These are phyloP conservation scores for Conus canariensis DNA, from an alignment of 2,888 invertebrate species.

Conservation along the genomic window DNA sequence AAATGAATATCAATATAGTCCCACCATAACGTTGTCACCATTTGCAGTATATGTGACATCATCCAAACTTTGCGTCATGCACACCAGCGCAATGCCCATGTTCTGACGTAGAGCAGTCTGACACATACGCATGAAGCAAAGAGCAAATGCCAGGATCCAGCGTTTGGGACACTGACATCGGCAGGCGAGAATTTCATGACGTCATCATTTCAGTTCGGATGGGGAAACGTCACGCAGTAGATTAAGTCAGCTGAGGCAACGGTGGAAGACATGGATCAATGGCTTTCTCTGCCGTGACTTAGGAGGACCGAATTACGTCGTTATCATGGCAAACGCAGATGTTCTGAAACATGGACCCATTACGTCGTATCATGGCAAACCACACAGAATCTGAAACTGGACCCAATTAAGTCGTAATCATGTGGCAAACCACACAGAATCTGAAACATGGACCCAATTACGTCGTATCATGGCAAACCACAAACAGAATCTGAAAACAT, in stretches of 20 bases:
- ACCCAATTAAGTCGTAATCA: too few species aligned
- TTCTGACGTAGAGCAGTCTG: constrained; percentile 52
- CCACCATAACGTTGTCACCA: too few species aligned
- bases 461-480: constrained; percentile 3
- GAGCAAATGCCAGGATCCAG: constrained; percentile 45
- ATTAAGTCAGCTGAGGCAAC: neutral
- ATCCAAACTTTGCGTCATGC: constrained; percentile 38
- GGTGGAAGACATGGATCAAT: neutral
- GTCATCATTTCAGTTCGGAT: neutral
- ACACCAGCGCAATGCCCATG: constrained; percentile 51
- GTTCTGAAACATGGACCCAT: too few species aligned
- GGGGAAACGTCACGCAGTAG: neutral
- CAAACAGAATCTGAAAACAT: neutral
- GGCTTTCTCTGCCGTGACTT: neutral
- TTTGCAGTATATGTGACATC: too few species aligned
- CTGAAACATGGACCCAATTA: neutral
- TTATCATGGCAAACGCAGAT: too few species aligned
- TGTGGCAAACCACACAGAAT: too few species aligned
- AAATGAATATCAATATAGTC: too few species aligned
- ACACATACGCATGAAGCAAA: constrained; percentile 42
- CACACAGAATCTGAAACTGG: too few species aligned
- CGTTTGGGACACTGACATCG: constrained; percentile 22
- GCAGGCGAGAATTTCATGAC: constrained; percentile 1
- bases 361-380: too few species aligned
- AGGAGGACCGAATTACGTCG: too few species aligned